Evolutionary conservation across 2,888 invertebrate genomes (phyloP).

Genomic region (Oscheius onirici): DNA sequence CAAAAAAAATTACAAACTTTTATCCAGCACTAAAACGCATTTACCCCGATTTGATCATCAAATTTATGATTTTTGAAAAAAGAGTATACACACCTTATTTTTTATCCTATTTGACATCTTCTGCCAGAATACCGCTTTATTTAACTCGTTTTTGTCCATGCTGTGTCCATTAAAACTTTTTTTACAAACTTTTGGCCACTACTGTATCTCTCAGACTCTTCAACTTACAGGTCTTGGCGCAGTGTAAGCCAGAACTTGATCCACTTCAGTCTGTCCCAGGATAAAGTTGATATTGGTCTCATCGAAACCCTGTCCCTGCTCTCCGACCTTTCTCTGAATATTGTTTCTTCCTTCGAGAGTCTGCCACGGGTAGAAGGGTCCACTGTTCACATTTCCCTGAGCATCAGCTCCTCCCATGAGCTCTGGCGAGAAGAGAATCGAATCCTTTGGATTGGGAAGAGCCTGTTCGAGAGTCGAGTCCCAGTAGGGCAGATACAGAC

Average conservation of each 20-base stretch:
- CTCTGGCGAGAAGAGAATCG: conserved; percentile 52
- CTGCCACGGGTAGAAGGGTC: conserved; percentile 60
- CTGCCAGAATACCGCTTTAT: no score
- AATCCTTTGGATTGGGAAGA: conserved; percentile 56
- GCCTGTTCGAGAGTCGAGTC: conserved; percentile 51
- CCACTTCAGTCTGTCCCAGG: conserved; percentile 57
- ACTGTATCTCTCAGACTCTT: no score
- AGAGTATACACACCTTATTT: no score
- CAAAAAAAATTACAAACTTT: no score
- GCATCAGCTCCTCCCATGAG: conserved; percentile 49
- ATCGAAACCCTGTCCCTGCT: conserved; percentile 50
- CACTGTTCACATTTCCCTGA: conserved; percentile 46
- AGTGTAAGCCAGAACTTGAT: conserved; percentile 64
- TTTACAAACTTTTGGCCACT: no score
- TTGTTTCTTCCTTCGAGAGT: conserved; percentile 53
- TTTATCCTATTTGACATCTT: no score
- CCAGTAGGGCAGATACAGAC: conserved; percentile 57
- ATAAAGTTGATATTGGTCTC: conserved; percentile 56
- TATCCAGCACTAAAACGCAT: no score
- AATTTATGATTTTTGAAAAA: no score
- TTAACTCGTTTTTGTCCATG: no score
- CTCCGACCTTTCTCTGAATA: conserved; percentile 54
- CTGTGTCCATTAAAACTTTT: no score
- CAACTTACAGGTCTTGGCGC: conserved; percentile 55
- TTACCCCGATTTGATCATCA: no score